Evolutionary conservation across 2,797 vertebrate species (phyloP).

Genomic region (Eutrigla gurnardus): DNA sequence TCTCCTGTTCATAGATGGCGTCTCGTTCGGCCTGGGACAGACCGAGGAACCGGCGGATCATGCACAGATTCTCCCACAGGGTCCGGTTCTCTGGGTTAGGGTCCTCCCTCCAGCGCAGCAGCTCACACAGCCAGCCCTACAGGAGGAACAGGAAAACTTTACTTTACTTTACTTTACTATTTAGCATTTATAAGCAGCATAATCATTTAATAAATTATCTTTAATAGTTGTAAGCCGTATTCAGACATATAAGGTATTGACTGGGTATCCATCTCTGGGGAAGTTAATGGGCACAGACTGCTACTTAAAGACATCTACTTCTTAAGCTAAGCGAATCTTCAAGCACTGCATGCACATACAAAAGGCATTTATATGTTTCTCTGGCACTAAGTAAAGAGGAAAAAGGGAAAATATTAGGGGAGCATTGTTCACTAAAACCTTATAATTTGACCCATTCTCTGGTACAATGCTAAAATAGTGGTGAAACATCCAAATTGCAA

Average conservation of each 20-base stretch:
- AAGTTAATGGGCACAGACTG: not conserved
- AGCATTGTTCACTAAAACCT: too few relatives aligned
- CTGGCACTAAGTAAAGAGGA: not conserved
- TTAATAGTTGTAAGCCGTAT: not conserved
- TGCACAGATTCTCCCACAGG: slow-evolving; percentile 96
- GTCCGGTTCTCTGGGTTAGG: slow-evolving; percentile 95
- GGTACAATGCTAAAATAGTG: not conserved
- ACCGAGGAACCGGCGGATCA: slow-evolving; percentile 95
- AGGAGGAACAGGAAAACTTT: slow-evolving; percentile 56
- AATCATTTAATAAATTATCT: not conserved
- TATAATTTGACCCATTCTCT: not conserved
- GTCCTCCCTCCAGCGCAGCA: slow-evolving; percentile 96
- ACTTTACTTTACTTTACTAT: not conserved
- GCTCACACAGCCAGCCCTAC: slow-evolving; percentile 95
- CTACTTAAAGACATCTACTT: not conserved
- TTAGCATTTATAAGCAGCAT: not conserved
- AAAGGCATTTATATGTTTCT: not conserved
- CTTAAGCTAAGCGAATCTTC: not conserved
- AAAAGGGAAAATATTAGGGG: not conserved
- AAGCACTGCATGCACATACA: not conserved
- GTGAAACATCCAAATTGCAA: slow-evolving; percentile 16
- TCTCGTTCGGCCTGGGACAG: slow-evolving; percentile 92
- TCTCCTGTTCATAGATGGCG: slow-evolving; percentile 94
- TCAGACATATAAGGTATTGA: not conserved
- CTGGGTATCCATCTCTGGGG: fast-evolving